These are phyloP conservation scores for Gadus chalcogrammus DNA, from an alignment of 2,113 vertebrate species.

Conservation along the genomic window DNA sequence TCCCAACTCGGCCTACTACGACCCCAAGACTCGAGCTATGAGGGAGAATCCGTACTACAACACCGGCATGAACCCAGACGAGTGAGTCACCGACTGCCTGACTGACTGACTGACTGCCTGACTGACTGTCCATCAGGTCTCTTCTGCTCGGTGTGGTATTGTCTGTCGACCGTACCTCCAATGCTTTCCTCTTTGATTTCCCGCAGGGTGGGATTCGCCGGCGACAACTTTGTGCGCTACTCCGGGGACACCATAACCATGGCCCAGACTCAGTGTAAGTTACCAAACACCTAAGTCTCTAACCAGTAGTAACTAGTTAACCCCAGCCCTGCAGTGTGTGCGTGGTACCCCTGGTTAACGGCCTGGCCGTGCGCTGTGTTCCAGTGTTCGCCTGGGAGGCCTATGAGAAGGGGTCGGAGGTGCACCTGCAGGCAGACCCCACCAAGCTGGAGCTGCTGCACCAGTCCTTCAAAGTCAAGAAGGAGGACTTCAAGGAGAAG, in stretches of 20 bases:
- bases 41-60: slow-evolving; percentile 95
- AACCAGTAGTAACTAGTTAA: no score
- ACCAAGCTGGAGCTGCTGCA: slow-evolving; percentile 94
- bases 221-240: slow-evolving; percentile 95
- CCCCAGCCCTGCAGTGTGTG: no score
- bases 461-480: slow-evolving; percentile 96
- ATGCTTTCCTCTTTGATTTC: slow-evolving; percentile 23
- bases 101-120: no score
- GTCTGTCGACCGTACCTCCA: background rate
- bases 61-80: slow-evolving; percentile 92
- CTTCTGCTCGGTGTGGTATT: background rate
- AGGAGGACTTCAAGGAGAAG: slow-evolving; percentile 93
- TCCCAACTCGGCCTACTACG: slow-evolving; percentile 97
- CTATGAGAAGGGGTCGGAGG: slow-evolving; percentile 95
- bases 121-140: no score
- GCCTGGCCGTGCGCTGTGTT: slow-evolving; percentile 6
- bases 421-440: slow-evolving; percentile 96
- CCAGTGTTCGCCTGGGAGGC: slow-evolving; percentile 98
- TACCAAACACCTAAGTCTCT: background rate
- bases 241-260: slow-evolving; percentile 91
- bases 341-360: background rate
- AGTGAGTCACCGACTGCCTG: slow-evolving; percentile 75
- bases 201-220: slow-evolving; percentile 90
- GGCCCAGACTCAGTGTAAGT: slow-evolving; percentile 96
- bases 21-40: slow-evolving; percentile 98